Base-by-base conservation (phyloP, 2,888 invertebrate genomes). In the Drosophila mulleri region DNA sequence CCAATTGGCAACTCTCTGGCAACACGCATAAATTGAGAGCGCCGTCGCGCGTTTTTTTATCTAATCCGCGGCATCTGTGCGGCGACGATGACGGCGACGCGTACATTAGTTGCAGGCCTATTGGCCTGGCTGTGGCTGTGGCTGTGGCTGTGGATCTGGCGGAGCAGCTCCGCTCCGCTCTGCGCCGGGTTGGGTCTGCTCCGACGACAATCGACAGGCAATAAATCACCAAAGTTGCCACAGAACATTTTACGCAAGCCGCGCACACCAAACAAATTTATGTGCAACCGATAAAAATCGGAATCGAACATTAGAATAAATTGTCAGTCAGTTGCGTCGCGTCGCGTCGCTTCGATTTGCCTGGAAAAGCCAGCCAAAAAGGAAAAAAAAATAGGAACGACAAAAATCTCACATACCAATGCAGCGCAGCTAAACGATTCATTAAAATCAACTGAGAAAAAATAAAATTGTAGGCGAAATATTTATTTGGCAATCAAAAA, bases 181-280 rank as follows among this genome's bases (percentile, higher is more conserved):
- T 20, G 64, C 53, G 58, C 64, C 39, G 54, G 54, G 41, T 29
- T 53, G 53, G 41, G 67, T 67, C 62, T 35, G 50, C 50, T 32
- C 54, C 86, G 87, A 88, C 90, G 90, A 91, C 90, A 91, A 90
- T 91, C 91, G 90, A 90, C 91, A 89, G 90, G 90, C 90, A 83
- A 90, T 90, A 90, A 91, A 90, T 90, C 91, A 91, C 88, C 83
- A 83, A 88, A 90, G 83, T 90, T 87, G 89, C 87, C 83, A 82
- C 90, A 90, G 78, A 78, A 78, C 78, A 70, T 82, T 82, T 82
- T 76, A 76, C 74, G 77, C 82, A 41, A 62, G 44, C 64, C 61
- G 39, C 63, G 39, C 63, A 58, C 61, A 53, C 63, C 50, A 20
- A 20, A 67, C 52, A 77, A 85, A 85, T 85, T 85, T 85, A 85